Percentiles rank a stretch among this genome's conserved stretches.
These are phyloP conservation scores for Equus przewalskii DNA, from an alignment of 2,113 vertebrate species.

Conservation along the genomic window DNA sequence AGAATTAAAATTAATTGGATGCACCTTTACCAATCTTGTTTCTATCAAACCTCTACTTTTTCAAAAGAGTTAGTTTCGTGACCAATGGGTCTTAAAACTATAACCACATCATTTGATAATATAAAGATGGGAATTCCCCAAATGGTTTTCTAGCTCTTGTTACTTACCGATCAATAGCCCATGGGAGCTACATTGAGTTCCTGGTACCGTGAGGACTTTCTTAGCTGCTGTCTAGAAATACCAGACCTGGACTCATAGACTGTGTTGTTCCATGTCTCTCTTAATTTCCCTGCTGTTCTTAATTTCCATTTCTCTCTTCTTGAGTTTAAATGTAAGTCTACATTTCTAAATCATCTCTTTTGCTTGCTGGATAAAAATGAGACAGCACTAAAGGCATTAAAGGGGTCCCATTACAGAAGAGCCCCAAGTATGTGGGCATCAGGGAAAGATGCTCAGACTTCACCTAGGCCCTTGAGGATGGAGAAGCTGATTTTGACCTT, in stretches of 20 bases:
- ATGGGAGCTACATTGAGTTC: background rate
- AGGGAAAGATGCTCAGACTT: constrained; percentile 20
- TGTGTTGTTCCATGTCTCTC: background rate
- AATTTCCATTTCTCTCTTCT: background rate
- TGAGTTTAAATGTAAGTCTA: constrained; percentile 5
- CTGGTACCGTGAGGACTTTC: background rate
- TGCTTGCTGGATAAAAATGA: constrained; percentile 10
- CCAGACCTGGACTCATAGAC: background rate
- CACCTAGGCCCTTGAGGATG: background rate
- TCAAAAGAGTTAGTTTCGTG: constrained; percentile 4
- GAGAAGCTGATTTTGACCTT: constrained; percentile 3
- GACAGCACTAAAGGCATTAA: background rate
- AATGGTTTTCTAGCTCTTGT: constrained; percentile 8
- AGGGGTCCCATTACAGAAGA: background rate
- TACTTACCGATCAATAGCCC: background rate
- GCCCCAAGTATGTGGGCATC: background rate
- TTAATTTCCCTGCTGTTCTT: background rate
- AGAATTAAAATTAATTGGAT: constrained; percentile 43
- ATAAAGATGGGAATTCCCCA: background rate
- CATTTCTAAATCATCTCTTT: constrained; percentile 41
- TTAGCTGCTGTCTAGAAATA: background rate
- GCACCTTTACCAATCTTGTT: background rate
- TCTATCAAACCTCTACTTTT: background rate
- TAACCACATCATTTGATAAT: background rate
- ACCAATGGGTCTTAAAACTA: background rate